phyloP scores from a whole-genome alignment of 1,140 invertebrate species.

The Diplogasteroides magnus region DNA sequence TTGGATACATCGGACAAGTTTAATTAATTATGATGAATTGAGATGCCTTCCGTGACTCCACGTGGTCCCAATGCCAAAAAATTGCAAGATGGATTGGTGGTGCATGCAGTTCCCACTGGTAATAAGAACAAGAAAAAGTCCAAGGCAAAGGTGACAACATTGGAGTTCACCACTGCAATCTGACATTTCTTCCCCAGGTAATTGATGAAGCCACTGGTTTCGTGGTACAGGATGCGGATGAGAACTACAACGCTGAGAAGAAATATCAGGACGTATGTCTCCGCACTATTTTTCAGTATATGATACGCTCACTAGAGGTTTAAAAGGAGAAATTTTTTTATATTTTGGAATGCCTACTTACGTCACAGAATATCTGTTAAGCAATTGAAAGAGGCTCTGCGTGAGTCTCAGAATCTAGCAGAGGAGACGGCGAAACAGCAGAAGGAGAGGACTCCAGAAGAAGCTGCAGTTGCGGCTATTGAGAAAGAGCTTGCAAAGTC shows the following conservation, averaged over 20 bases:
- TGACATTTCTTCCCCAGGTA: no score
- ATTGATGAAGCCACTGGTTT: conserved; percentile 1
- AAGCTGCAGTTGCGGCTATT: not conserved
- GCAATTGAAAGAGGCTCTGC: not conserved
- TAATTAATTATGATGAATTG: not conserved
- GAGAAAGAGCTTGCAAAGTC: not conserved
- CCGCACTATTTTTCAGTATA: not conserved
- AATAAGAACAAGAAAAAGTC: conserved; percentile 1
- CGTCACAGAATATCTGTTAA: not conserved
- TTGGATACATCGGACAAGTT: not conserved
- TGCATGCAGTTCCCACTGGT: conserved; percentile 25
- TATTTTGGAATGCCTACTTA: not conserved
- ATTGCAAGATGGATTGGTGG: not conserved
- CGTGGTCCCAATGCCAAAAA: not conserved
- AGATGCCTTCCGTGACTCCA: not conserved
- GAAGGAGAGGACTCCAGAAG: not conserved
- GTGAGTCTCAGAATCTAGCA: no score
- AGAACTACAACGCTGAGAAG: not conserved
- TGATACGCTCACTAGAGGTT: not conserved
- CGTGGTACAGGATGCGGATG: not conserved
- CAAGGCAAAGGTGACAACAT: conserved; percentile 2
- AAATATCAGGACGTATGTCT: not conserved
- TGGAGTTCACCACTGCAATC: no score
- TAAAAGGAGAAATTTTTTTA: not conserved
- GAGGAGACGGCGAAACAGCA: not conserved